These are phyloP conservation scores for Bradypodion pumilum DNA, from an alignment of 2,797 vertebrate genomes.

Conservation along the genomic window DNA sequence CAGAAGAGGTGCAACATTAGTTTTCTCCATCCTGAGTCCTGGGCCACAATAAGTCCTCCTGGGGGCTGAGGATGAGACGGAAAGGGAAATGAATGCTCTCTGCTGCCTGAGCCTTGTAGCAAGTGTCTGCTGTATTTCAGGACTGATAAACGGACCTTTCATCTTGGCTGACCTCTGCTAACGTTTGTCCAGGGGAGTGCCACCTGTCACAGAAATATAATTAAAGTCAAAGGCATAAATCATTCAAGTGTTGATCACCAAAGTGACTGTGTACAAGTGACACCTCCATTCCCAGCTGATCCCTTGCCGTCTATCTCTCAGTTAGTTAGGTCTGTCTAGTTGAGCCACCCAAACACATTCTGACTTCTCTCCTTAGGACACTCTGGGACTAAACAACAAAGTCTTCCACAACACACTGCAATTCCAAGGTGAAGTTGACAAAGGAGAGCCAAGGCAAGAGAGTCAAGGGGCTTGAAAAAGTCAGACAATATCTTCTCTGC, in stretches of 20 bases:
- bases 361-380: constrained; percentile 38
- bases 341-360: constrained; percentile 61
- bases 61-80: neutral
- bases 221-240: constrained; percentile 68
- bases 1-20: no score
- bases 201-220: constrained; percentile 68
- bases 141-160: constrained; percentile 20
- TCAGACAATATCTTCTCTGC: neutral
- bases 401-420: neutral
- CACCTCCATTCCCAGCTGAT: constrained; percentile 70
- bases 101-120: neutral
- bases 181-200: constrained; percentile 67
- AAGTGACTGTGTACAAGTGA: constrained; percentile 76
- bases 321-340: constrained; percentile 61
- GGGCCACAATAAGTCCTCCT: neutral
- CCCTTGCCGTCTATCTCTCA: constrained; percentile 55
- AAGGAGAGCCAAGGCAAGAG: neutral
- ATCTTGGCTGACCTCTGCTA: constrained; percentile 47
- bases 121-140: constrained; percentile 15
- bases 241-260: constrained; percentile 73
- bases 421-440: neutral
- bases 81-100: neutral
- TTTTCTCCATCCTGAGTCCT: no score
- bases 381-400: neutral
- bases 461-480: neutral